Base-by-base conservation (phyloP, 2,888 invertebrate species). In the Axea sp. region DNA sequence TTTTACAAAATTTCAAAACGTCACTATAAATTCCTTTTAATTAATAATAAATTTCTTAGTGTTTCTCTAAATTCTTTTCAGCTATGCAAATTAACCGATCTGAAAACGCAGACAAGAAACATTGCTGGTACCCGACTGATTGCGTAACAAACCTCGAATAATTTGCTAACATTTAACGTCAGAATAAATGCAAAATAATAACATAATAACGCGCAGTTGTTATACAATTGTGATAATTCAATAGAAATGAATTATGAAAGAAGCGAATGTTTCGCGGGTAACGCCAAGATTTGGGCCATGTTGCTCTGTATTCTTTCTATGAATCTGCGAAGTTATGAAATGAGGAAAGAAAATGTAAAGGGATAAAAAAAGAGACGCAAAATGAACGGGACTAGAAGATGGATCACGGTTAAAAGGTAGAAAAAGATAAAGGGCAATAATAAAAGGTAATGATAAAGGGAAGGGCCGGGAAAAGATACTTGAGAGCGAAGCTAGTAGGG, bases 381-480 rank as follows among this genome's bases (percentile, higher is more conserved):
- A 65, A 43, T 8, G 31, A 57, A 26, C 24, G 55, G 26, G 35
- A 55, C 5, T 26, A 30, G 14, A 30, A 47, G 53, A 53, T 8
- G 59, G 59, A 57, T 28, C 35, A 26, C 31, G 33, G 47, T 28
- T 30, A 51, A 64, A 64, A 49, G 71, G 41, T 19, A 28, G 71
- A 64, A 49, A 71, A 57, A 60, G 67, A 53, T 51, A 75, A 76
- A 75, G 53, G 51, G 64, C 59, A 64, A 43, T 71, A 45, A 73
- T 65, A 60, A 57, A 77, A 43, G 47, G 64, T 55, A 43, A 47
- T 59, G 41, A 69, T 59, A 45, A 49, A 64, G 41, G 53, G 43
- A 67, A 47, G 43, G 51, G 26, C 17, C 49, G 47, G 45, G 33
- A 53, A 59, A 47, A 62, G 67, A 41, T 64, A 64, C 68, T 31